These are phyloP conservation scores for Uria aalge DNA, from an alignment of 2,113 vertebrate genomes.

Conservation along the genomic window DNA sequence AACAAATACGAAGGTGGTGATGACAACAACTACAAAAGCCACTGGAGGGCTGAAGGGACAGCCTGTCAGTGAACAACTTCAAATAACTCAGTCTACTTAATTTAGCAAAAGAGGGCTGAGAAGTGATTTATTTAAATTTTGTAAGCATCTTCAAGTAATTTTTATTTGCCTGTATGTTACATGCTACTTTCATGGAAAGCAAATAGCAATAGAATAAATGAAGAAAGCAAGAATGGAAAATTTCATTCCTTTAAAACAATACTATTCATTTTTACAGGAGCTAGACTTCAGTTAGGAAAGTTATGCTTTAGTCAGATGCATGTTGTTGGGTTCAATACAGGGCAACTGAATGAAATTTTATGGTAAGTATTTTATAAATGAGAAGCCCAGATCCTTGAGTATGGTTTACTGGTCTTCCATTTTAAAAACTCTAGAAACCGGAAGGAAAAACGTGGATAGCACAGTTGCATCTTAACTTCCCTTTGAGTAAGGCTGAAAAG, in stretches of 20 bases:
- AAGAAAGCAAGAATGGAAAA: not conserved
- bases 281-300: not conserved
- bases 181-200: not conserved
- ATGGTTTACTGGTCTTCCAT: not conserved
- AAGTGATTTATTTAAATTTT: not conserved
- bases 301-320: not conserved
- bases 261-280: not conserved
- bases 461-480: not conserved
- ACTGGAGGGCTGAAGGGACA: not conserved
- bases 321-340: not conserved
- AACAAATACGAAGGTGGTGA: not conserved
- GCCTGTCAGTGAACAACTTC: not conserved
- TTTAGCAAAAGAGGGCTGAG: not conserved
- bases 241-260: not conserved
- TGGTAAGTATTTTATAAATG: not conserved
- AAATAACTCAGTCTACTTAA: not conserved
- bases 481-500: not conserved
- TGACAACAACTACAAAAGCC: not conserved
- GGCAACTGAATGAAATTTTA: not conserved
- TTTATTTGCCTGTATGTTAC: not conserved
- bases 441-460: not conserved
- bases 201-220: not conserved
- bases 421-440: not conserved
- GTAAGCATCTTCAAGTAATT: not conserved
- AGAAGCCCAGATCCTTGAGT: not conserved